phyloP scores from a whole-genome alignment of 1,140 invertebrate genomes.

The Popillia japonica region DNA sequence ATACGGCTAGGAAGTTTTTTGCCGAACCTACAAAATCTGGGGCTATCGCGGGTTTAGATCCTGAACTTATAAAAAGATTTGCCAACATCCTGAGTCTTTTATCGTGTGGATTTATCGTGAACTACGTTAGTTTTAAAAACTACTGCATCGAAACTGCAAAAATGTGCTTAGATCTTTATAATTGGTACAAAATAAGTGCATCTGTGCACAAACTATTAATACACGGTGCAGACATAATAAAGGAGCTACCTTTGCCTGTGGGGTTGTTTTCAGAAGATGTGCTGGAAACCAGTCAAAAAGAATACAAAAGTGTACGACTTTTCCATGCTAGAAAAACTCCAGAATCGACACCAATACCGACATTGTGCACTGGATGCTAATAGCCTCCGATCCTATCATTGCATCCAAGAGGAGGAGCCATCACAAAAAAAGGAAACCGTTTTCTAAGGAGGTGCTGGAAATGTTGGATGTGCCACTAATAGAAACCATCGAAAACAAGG shows the following conservation, averaged over 20 bases:
- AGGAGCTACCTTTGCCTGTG: conserved; percentile 42
- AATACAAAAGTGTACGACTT: conserved; percentile 11
- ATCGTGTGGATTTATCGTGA: conserved; percentile 43
- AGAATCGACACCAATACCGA: conserved; percentile 6
- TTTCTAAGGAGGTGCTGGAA: no score
- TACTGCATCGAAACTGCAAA: conserved; percentile 47
- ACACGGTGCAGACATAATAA: conserved; percentile 53
- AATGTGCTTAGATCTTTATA: conserved; percentile 49
- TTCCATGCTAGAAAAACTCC: not conserved
- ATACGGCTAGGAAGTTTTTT: no score
- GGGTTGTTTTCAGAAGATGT: conserved; percentile 51
- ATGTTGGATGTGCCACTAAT: no score
- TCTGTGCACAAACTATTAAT: conserved; percentile 56
- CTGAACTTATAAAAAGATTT: conserved; percentile 46
- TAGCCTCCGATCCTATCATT: no score
- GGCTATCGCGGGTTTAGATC: conserved; percentile 47
- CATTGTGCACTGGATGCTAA: not conserved
- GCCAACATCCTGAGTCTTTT: conserved; percentile 40
- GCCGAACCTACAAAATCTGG: no score
- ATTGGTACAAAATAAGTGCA: conserved; percentile 53
- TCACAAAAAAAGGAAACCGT: no score
- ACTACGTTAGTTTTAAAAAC: conserved; percentile 45
- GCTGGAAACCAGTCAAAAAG: conserved; percentile 50
- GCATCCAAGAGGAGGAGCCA: no score
- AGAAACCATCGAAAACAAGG: no score